These are phyloP conservation scores for Colletes latitarsis DNA, from an alignment of 1,140 invertebrate species.

Conservation along the genomic window DNA sequence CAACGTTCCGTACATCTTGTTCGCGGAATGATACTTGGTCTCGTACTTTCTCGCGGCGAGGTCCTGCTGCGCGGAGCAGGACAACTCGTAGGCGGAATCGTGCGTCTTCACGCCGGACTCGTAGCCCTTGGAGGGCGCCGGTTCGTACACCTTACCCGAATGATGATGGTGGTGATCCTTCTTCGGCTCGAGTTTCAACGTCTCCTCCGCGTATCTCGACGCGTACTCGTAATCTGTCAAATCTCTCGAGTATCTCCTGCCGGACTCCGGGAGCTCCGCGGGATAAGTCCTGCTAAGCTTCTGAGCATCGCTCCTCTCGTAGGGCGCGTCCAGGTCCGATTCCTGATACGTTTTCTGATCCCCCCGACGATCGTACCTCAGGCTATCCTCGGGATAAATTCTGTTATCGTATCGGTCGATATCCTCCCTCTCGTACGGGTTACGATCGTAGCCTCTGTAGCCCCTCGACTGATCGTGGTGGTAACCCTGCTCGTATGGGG, in stretches of 20 bases:
- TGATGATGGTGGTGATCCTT: slow-evolving; percentile 71
- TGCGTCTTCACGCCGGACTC: slow-evolving; percentile 78
- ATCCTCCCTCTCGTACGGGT: slow-evolving; percentile 71
- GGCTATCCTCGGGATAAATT: slow-evolving; percentile 74
- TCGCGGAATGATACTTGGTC: slow-evolving; percentile 70
- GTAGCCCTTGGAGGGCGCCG: slow-evolving; percentile 72
- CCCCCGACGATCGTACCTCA: slow-evolving; percentile 71
- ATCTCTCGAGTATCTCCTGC: slow-evolving; percentile 75
- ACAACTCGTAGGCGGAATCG: slow-evolving; percentile 75
- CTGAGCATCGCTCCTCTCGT: slow-evolving; percentile 73
- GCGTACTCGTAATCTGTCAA: slow-evolving; percentile 76
- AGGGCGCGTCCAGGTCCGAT: slow-evolving; percentile 77
- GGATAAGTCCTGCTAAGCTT: slow-evolving; percentile 67
- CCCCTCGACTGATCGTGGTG: slow-evolving; percentile 54
- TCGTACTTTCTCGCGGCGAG: slow-evolving; percentile 67
- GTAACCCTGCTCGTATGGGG: slow-evolving; percentile 62
- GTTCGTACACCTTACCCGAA: slow-evolving; percentile 67
- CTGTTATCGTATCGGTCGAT: slow-evolving; percentile 75
- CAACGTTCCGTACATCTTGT: slow-evolving; percentile 76
- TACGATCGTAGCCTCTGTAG: slow-evolving; percentile 71
- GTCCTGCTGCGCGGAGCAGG: slow-evolving; percentile 63
- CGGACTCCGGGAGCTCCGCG: slow-evolving; percentile 65
- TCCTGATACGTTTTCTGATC: slow-evolving; percentile 75
- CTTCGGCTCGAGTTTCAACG: slow-evolving; percentile 76
- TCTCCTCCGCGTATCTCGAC: slow-evolving; percentile 75